Conservation (phyloP, 2,797 vertebrate genomes). For the Gorsachius magnificus region DNA sequence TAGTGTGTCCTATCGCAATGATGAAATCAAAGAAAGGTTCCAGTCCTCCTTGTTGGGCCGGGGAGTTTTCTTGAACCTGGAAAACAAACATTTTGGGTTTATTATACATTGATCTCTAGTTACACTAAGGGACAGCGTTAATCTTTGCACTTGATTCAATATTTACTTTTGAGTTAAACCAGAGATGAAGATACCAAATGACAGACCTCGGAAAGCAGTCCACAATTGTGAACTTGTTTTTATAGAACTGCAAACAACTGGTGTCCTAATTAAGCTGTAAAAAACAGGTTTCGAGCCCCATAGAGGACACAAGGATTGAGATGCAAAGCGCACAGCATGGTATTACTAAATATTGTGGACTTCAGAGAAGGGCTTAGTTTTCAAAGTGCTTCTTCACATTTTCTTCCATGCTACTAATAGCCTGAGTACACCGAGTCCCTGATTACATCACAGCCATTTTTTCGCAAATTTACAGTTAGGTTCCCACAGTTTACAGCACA, state of each 20-base stretch:
- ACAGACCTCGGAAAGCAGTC: neutral
- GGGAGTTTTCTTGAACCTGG: conserved; percentile 93
- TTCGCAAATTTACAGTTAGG: neutral
- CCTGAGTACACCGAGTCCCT: neutral
- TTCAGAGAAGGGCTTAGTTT: neutral
- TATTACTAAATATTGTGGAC: neutral
- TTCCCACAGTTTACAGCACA: neutral
- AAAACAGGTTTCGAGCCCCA: neutral
- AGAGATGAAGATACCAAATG: neutral
- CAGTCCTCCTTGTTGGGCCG: conserved; percentile 89
- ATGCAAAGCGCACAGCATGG: neutral
- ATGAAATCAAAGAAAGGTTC: conserved; percentile 98
- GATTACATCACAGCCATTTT: neutral
- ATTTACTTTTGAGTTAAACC: neutral
- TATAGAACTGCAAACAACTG: neutral
- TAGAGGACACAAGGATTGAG: neutral
- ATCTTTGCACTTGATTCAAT: neutral
- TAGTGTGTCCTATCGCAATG: conserved; percentile 88
- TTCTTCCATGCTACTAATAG: neutral
- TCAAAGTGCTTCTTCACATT: neutral
- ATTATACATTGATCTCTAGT: neutral
- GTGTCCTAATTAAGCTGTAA: neutral
- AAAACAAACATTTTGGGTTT: neutral
- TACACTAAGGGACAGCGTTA: neutral
- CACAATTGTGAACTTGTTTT: neutral